Percentiles rank a stretch among this genome's conserved stretches.
Evolutionary conservation across 2,797 vertebrate species (phyloP).

Genomic region (Pteropus rufus): DNA sequence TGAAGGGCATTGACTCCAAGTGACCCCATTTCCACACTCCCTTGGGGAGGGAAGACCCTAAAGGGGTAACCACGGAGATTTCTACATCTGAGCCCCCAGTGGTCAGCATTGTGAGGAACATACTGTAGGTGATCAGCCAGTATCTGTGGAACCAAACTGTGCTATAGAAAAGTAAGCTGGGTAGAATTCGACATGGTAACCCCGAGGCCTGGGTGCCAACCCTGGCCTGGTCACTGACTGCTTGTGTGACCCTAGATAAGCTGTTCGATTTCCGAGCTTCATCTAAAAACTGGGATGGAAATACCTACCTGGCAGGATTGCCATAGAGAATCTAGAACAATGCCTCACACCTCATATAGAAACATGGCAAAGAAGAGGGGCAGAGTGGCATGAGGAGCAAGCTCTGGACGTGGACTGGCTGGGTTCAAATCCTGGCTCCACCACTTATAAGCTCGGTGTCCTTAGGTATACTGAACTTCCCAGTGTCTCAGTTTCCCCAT

Average conservation of each 20-base stretch:
- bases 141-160: rapidly evolving
- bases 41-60: not conserved
- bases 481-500: not conserved
- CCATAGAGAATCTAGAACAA: not conserved
- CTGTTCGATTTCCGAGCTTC: not conserved
- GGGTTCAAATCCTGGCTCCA: not conserved
- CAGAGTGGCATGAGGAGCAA: rapidly evolving
- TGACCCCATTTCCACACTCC: not conserved
- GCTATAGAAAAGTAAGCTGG: rapidly evolving
- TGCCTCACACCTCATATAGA: not conserved
- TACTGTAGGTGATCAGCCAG: rapidly evolving
- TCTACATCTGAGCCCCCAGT: not conserved
- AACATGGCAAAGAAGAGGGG: not conserved
- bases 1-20: not conserved
- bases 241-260: not conserved
- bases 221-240: not conserved
- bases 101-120: not conserved
- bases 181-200: rapidly evolving
- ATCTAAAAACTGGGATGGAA: not conserved
- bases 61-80: not conserved
- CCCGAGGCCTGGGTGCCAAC: rapidly evolving
- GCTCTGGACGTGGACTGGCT: not conserved
- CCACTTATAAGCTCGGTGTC: not conserved
- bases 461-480: not conserved
- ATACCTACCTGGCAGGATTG: not conserved